phyloP scores from a whole-genome alignment of 1,140 invertebrate genomes.

The Lethrus apterus region DNA sequence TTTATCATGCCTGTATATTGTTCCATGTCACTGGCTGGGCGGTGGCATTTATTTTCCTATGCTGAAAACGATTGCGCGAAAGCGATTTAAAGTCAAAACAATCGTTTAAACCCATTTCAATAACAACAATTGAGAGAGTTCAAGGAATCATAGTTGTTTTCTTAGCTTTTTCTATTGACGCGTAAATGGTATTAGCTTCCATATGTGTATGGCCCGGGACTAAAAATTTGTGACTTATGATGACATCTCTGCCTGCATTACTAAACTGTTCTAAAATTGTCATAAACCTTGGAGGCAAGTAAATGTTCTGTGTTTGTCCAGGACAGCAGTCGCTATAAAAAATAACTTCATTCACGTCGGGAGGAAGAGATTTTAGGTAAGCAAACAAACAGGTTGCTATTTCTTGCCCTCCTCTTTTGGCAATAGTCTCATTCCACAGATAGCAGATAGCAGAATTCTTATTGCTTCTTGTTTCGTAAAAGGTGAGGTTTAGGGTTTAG shows the following conservation, averaged over 20 bases:
- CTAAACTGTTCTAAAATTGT: not conserved
- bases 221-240: slow-evolving; percentile 13
- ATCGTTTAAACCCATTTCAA: no score
- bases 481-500: not conserved
- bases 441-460: not conserved
- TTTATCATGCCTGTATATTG: no score
- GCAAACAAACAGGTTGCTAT: not conserved
- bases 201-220: slow-evolving; percentile 21
- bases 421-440: slow-evolving; percentile 7
- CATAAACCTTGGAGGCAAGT: no score
- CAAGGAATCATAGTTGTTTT: slow-evolving; percentile 11
- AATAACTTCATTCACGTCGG: not conserved
- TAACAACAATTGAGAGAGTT: not conserved
- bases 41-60: not conserved
- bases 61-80: not conserved
- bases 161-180: slow-evolving; percentile 20
- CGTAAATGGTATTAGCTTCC: slow-evolving; percentile 24
- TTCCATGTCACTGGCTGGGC: not conserved
- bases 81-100: no score
- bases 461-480: no score
- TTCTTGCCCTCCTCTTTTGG: not conserved
- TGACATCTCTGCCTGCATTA: no score
- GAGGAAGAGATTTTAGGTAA: not conserved
- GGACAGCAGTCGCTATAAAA: slow-evolving; percentile 7
- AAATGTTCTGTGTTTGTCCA: not conserved